Evolutionary conservation across 2,797 vertebrate species (phyloP).

Genomic region (Liparis tanakae): DNA sequence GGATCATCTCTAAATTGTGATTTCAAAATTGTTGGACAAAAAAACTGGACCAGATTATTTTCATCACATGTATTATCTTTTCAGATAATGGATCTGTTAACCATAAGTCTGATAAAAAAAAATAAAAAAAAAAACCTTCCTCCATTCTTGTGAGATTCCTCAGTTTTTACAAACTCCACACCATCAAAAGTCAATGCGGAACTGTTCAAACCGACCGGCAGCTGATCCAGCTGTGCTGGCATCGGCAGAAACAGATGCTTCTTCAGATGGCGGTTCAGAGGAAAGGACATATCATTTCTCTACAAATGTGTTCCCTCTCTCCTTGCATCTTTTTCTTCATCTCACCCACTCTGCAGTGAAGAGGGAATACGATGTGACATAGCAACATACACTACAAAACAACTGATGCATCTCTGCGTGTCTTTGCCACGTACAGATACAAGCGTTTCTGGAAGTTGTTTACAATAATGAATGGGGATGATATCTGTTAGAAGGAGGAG

Average conservation of each 20-base stretch:
- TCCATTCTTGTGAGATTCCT: neutral
- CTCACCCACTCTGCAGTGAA: neutral
- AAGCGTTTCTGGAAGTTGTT: neutral
- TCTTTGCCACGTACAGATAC: neutral
- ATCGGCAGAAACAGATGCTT: neutral
- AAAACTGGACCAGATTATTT: neutral
- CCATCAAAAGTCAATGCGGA: neutral
- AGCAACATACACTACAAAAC: neutral
- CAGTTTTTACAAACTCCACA: conserved; percentile 9
- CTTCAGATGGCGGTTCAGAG: neutral
- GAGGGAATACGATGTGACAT: neutral
- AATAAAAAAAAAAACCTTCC: neutral
- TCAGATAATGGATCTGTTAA: neutral
- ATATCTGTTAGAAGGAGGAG: conserved; percentile 32
- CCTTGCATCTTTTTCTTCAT: neutral
- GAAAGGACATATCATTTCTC: neutral
- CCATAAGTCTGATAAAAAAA: neutral
- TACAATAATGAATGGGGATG: neutral
- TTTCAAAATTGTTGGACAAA: neutral
- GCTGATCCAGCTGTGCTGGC: conserved; percentile 2
- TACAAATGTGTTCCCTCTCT: neutral
- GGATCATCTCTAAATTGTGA: neutral
- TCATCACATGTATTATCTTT: neutral
- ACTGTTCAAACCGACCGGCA: neutral
- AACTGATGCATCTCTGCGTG: neutral